phyloP scores from a whole-genome alignment of 2,888 invertebrate species.

The Harmothoe impar region DNA sequence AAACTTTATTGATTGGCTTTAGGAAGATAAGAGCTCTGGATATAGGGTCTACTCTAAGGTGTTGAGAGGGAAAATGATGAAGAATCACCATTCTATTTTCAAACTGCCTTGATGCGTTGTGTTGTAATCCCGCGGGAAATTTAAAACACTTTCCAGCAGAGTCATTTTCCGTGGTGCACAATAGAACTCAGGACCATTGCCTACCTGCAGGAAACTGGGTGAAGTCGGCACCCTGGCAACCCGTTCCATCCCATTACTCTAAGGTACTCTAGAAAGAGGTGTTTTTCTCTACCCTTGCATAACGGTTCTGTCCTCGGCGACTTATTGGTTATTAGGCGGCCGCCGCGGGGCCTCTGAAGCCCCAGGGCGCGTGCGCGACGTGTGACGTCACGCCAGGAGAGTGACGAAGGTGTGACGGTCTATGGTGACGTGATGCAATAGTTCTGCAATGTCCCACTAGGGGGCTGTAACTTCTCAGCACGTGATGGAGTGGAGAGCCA shows the following conservation, averaged over 20 bases:
- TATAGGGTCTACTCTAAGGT: too few species aligned
- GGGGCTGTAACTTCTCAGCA: neutral
- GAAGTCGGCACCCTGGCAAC: neutral
- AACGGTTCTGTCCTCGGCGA: neutral
- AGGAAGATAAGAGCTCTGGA: too few species aligned
- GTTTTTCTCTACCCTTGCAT: conserved; percentile 21
- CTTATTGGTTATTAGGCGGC: conserved; percentile 8
- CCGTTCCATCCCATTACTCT: conserved; percentile 19
- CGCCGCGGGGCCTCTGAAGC: conserved; percentile 27
- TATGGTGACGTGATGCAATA: conserved; percentile 21
- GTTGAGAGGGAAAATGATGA: neutral
- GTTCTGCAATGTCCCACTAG: neutral
- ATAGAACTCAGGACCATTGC: neutral
- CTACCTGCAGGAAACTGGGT: neutral
- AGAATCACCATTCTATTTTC: neutral
- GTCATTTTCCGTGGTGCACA: neutral
- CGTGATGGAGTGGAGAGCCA: neutral
- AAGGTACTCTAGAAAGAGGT: neutral
- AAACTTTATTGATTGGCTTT: too few species aligned
- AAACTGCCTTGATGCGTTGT: neutral
- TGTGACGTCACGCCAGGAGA: conserved; percentile 1
- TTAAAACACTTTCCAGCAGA: neutral
- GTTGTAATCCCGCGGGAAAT: conserved; percentile 18
- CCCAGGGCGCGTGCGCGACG: conserved; percentile 48
- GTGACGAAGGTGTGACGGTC: conserved; percentile 5